Conservation (phyloP, 2,888 invertebrate species). For the Ecliptopera silaceata region DNA sequence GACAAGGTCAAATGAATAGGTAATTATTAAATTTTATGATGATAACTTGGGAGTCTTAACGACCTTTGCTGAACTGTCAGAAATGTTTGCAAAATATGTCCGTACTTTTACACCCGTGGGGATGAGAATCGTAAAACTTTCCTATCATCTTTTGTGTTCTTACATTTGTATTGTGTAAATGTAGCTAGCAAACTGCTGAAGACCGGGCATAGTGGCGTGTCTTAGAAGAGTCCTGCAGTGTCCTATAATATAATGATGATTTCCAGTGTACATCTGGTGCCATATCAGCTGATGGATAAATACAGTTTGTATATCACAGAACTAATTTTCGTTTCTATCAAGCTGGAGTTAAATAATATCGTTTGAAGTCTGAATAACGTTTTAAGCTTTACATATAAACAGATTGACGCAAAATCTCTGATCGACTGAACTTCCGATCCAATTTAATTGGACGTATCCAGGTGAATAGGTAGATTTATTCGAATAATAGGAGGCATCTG, state of each 20-base stretch:
- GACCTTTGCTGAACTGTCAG: conserved; percentile 41
- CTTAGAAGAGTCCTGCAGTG: too few species aligned
- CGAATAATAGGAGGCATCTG: neutral
- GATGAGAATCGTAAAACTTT: conserved; percentile 19
- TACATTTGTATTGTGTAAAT: conserved; percentile 13
- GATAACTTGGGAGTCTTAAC: conserved; percentile 50
- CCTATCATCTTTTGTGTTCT: conserved; percentile 13
- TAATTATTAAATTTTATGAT: conserved; percentile 61
- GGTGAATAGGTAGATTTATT: neutral
- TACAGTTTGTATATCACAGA: too few species aligned
- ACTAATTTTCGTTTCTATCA: too few species aligned
- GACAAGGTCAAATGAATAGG: conserved; percentile 49
- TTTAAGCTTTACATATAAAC: too few species aligned
- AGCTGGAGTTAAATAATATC: too few species aligned
- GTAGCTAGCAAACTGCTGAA: too few species aligned
- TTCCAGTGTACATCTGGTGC: too few species aligned
- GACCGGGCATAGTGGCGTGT: too few species aligned
- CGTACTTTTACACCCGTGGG: conserved; percentile 28
- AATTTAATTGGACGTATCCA: conserved; percentile 22
- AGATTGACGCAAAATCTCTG: neutral
- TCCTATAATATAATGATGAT: too few species aligned
- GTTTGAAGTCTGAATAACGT: neutral
- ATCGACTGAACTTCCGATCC: neutral
- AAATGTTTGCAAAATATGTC: conserved; percentile 41
- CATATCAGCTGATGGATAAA: too few species aligned